phyloP scores from a whole-genome alignment of 2,113 vertebrate genomes.

The Corydoras maculifer region DNA sequence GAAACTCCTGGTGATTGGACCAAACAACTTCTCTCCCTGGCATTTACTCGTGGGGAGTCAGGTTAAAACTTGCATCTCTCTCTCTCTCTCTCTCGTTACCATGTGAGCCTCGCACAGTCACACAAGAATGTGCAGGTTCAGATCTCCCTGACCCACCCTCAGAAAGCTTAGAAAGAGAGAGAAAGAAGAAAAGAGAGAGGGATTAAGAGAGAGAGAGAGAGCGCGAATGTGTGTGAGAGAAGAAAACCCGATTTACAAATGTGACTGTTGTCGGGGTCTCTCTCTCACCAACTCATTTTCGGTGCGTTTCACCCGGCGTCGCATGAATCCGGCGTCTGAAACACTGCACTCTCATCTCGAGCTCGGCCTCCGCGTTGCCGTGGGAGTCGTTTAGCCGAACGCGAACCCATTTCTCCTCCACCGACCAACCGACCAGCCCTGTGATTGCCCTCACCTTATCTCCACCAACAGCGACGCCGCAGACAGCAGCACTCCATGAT shows the following conservation, averaged over 20 bases:
- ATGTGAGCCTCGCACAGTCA: constrained; percentile 84
- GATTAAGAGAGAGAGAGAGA: constrained; percentile 25
- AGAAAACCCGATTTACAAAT: constrained; percentile 6
- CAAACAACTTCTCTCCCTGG: constrained; percentile 38
- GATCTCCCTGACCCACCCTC: constrained; percentile 72
- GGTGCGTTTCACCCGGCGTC: not conserved
- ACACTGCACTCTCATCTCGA: not conserved
- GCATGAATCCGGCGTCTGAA: not conserved
- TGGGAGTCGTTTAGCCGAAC: constrained; percentile 77
- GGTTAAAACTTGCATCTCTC: constrained; percentile 59
- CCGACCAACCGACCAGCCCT: not conserved
- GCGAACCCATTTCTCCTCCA: constrained; percentile 57
- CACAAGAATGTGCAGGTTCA: constrained; percentile 89
- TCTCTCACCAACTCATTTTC: constrained; percentile 4
- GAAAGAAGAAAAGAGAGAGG: constrained; percentile 35
- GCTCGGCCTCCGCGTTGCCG: not conserved
- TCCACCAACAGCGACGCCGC: not conserved
- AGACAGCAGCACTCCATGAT: not conserved
- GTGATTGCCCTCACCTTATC: constrained; percentile 14
- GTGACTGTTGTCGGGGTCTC: constrained; percentile 12
- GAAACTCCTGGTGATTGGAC: constrained; percentile 10
- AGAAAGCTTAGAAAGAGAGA: constrained; percentile 36
- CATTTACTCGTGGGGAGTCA: constrained; percentile 23
- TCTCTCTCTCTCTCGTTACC: constrained; percentile 78
- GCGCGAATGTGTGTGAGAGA: constrained; percentile 16